phyloP scores from a whole-genome alignment of 2,797 vertebrate species.

The Dendrocincla tyrannina region DNA sequence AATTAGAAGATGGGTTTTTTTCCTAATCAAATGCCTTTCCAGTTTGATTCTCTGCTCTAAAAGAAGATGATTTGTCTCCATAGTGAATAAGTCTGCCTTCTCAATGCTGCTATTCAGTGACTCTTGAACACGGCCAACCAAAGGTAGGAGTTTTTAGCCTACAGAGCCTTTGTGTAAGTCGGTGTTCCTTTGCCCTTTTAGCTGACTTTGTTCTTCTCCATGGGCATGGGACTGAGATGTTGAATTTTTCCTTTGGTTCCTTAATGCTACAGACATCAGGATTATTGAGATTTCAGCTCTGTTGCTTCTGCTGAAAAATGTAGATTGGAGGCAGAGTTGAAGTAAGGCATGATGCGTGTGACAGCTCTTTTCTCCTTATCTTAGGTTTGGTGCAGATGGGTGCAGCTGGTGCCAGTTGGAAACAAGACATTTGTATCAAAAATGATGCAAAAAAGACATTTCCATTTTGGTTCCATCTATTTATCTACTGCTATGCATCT shows the following conservation, averaged over 20 bases:
- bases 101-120: not conserved
- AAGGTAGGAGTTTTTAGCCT: not conserved
- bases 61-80: not conserved
- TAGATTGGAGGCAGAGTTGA: not conserved
- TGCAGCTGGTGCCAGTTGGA: slow-evolving; percentile 30
- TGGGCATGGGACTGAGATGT: not conserved
- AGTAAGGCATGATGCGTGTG: not conserved
- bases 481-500: not conserved
- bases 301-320: slow-evolving; percentile 31
- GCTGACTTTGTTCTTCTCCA: not conserved
- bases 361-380: slow-evolving; percentile 8
- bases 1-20: not conserved
- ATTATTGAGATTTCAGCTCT: slow-evolving; percentile 29
- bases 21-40: not conserved
- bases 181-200: not conserved
- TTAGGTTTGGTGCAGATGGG: slow-evolving; percentile 16
- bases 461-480: not conserved
- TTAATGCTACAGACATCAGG: not conserved
- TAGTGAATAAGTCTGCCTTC: not conserved
- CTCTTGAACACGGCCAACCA: not conserved
- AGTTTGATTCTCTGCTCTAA: not conserved
- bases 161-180: not conserved
- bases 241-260: not conserved
- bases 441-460: not conserved
- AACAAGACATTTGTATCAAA: slow-evolving; percentile 4